Evolutionary conservation across 2,113 vertebrate genomes (phyloP), one percentile per base, ranked within the genome.

Genomic region (Rousettus leschenaultii): DNA sequence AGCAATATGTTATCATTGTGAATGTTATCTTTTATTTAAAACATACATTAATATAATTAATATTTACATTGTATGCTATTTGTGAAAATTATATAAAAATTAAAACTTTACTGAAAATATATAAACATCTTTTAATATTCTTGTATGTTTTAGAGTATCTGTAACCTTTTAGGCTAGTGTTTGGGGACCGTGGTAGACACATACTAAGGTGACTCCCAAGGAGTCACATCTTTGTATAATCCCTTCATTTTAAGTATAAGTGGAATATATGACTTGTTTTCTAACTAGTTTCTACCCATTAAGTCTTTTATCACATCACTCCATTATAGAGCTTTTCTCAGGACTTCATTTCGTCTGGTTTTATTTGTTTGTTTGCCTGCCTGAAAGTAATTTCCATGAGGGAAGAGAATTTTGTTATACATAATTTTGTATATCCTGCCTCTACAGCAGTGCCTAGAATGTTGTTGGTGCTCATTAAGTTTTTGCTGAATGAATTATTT

Each of bases 401-500:
- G 38, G 33, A 30, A 51, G 35, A 77, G 4, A 45, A 22, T 82
- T 89, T 57, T 86, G 3, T 70, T 80, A 18, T 51, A n/a, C 33
- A 68, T 24, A 61, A 1, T 45, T 79, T 22, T 51, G 6, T 65
- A 71, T 35, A 80, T 55, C 24, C 35, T 83, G 6, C 3, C 75
- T 3, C 26, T 68, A 59, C 5, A 35, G 26, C 24, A 70, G 38
- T 66, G 22, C 48, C 13, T 2, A 33, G 38, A 55, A 83, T 71
- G 13, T 71, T 77, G 10, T 35, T 43, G 9, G 26, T 48, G 9
- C 26, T 77, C 28, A 70, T 2, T 7, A 70, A 74, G 74, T 65
- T 8, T 79, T 53, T 75, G 87, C 63, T 95, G 83, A 94, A 57
- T 73, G 15, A 95, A 66, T 95, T 87, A 97, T 73, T 63, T 53